Percentiles rank a stretch among this genome's conserved stretches.
Conservation (phyloP, 2,797 vertebrate genomes). For the Sylvilagus floridanus region DNA sequence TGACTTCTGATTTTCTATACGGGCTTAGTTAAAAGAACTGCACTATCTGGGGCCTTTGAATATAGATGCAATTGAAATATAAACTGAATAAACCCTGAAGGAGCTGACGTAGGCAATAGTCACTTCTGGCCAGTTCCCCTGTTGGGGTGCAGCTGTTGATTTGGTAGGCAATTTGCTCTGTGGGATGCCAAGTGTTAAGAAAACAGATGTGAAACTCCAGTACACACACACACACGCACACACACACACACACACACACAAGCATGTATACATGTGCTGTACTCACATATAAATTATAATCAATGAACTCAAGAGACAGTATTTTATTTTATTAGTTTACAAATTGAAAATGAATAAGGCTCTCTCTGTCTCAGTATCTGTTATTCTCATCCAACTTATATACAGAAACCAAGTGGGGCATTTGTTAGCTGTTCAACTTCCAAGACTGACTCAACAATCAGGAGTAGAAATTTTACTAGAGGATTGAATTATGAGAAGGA, state of each 20-base stretch:
- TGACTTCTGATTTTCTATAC: conserved; percentile 81
- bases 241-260: neutral
- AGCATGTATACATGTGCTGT: neutral
- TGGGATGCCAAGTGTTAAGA: conserved; percentile 83
- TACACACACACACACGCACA: neutral
- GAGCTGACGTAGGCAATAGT: conserved; percentile 86
- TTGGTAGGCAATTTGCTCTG: conserved; percentile 83
- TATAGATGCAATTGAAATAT: conserved; percentile 82
- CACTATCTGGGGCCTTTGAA: conserved; percentile 83
- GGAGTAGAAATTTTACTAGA: neutral
- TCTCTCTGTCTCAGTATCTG: neutral
- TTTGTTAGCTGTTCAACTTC: conserved; percentile 29
- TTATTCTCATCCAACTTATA: neutral
- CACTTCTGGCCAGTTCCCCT: conserved; percentile 81
- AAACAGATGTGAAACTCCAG: conserved; percentile 84
- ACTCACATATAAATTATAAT: neutral
- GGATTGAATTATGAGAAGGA: neutral
- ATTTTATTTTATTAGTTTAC: neutral
- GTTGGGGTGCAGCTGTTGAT: conserved; percentile 84
- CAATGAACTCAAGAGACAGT: neutral
- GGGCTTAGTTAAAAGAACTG: conserved; percentile 78
- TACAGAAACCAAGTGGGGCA: neutral
- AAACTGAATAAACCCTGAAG: conserved; percentile 81
- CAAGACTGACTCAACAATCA: neutral
- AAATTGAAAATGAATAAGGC: conserved; percentile 32